These are phyloP conservation scores for Onychomys arenicola DNA, from an alignment of 2,797 vertebrate genomes.

Conservation along the genomic window DNA sequence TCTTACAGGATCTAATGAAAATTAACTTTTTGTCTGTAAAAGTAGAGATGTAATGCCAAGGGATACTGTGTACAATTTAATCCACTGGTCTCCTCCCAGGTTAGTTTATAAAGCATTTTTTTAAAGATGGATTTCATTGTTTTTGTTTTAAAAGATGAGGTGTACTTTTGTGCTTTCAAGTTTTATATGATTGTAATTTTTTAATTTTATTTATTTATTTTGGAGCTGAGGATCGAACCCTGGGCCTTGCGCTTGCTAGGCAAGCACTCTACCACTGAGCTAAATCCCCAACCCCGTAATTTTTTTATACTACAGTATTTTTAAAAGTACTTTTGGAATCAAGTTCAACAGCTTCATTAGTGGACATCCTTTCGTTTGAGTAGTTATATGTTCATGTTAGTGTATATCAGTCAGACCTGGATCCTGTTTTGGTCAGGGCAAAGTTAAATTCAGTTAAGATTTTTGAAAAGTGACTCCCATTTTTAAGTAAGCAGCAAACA, in stretches of 20 bases:
- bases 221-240: no score
- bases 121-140: slow-evolving; percentile 13
- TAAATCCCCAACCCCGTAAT: no score
- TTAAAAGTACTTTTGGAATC: neutral
- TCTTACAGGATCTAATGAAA: neutral
- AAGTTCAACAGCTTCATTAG: neutral
- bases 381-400: neutral
- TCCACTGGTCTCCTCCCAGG: neutral
- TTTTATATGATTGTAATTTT: slow-evolving; percentile 45
- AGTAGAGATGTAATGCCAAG: neutral
- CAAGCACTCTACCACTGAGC: no score
- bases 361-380: neutral
- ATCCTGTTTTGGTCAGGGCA: slow-evolving; percentile 1
- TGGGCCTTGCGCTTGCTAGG: no score
- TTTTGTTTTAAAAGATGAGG: neutral
- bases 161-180: neutral
- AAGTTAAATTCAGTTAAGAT: neutral
- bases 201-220: neutral
- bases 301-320: no score
- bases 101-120: slow-evolving; percentile 41
- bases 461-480: slow-evolving; percentile 10
- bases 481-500: slow-evolving; percentile 49
- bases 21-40: neutral
- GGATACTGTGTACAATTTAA: neutral
- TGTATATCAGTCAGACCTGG: neutral